phyloP scores from a whole-genome alignment of 2,113 vertebrate genomes.

The Otis tarda region DNA sequence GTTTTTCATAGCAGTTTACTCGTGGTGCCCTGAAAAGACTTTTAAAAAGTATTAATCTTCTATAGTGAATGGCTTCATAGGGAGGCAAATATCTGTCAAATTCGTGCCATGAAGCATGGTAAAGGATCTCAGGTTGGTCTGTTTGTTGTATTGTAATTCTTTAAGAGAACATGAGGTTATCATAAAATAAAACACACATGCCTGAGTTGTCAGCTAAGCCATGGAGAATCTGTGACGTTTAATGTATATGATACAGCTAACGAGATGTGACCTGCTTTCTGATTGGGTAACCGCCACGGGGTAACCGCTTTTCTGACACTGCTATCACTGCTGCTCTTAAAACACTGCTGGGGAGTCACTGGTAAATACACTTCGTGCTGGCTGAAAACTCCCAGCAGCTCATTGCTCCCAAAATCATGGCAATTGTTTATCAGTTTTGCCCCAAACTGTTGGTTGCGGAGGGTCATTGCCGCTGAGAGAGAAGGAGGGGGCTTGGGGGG shows the following conservation, averaged over 20 bases:
- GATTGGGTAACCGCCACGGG: slow-evolving; percentile 61
- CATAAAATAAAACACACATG: slow-evolving; percentile 59
- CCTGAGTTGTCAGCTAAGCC: slow-evolving; percentile 61
- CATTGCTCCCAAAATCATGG: neutral
- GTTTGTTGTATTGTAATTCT: slow-evolving; percentile 23
- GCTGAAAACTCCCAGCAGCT: neutral
- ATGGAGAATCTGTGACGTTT: slow-evolving; percentile 68
- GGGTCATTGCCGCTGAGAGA: neutral
- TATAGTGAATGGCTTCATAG: neutral
- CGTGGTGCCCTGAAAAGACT: slow-evolving; percentile 46
- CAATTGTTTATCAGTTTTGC: slow-evolving; percentile 8
- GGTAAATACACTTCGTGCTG: neutral
- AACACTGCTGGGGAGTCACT: neutral
- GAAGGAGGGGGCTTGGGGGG: neutral
- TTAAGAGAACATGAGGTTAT: slow-evolving; percentile 35
- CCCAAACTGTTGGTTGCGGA: neutral
- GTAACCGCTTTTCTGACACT: slow-evolving; percentile 41
- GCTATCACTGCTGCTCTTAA: slow-evolving; percentile 1
- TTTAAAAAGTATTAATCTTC: slow-evolving; percentile 28
- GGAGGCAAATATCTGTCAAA: neutral
- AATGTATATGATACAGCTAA: slow-evolving; percentile 71
- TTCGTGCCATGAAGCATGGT: neutral
- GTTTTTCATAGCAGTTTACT: slow-evolving; percentile 48
- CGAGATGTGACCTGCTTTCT: slow-evolving; percentile 77
- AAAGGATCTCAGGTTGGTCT: neutral